Percentiles rank a stretch among this genome's conserved stretches.
These are phyloP conservation scores for Glaucidium brasilianum DNA, from an alignment of 2,113 vertebrate genomes.

Conservation along the genomic window DNA sequence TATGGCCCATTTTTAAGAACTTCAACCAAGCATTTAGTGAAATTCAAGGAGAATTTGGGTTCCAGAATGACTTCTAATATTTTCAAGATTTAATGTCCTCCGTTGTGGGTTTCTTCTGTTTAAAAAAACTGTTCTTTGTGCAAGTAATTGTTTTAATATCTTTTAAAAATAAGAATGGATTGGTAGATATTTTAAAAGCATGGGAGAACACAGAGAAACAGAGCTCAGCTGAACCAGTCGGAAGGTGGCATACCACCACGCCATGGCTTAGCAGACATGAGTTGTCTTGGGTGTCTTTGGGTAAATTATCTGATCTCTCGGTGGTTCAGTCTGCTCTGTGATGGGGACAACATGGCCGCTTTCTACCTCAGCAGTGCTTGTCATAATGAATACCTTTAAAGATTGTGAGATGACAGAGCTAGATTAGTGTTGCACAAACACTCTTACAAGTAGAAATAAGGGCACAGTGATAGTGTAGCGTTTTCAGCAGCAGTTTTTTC, in stretches of 20 bases:
- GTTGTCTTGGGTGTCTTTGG: not conserved
- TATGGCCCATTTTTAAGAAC: not conserved
- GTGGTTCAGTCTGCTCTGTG: not conserved
- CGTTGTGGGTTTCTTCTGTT: not conserved
- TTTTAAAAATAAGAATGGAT: not conserved
- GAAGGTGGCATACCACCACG: not conserved
- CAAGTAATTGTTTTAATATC: not conserved
- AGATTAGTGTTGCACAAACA: not conserved
- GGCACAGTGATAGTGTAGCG: not conserved
- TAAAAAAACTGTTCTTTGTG: not conserved
- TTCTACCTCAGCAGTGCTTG: not conserved
- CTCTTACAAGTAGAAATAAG: not conserved
- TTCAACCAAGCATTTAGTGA: not conserved
- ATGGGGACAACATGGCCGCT: not conserved
- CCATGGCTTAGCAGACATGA: not conserved
- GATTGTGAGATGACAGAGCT: not conserved
- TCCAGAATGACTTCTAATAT: not conserved
- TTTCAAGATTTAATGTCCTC: not conserved
- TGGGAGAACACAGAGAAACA: not conserved
- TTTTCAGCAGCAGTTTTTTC: not conserved
- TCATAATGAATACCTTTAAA: not conserved
- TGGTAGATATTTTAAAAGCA: not conserved
- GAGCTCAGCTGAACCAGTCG: not conserved
- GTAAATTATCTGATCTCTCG: not conserved
- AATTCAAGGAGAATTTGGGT: not conserved